Percentiles rank a stretch among this genome's conserved stretches.
phyloP scores from a whole-genome alignment of 2,797 vertebrate genomes.

The Diplodus sargus region DNA sequence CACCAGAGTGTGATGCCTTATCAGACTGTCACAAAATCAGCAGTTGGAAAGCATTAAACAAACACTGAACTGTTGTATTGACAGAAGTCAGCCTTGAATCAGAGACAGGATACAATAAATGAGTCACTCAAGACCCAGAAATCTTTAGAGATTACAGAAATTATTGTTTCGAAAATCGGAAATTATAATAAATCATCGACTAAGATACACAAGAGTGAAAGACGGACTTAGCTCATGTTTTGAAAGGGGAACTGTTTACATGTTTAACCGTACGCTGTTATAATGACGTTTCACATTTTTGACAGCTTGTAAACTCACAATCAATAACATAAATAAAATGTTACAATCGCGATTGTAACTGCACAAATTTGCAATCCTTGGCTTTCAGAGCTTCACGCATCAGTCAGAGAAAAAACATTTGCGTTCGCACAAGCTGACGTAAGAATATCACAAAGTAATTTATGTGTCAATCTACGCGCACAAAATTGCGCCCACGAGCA shows the following conservation, averaged over 20 bases:
- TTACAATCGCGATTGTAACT: slow-evolving; percentile 5
- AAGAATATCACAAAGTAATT: slow-evolving; percentile 70
- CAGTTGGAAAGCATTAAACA: slow-evolving; percentile 48
- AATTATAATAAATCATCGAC: slow-evolving; percentile 25
- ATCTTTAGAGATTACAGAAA: slow-evolving; percentile 1
- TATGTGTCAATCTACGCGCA: slow-evolving; percentile 66
- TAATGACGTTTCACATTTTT: slow-evolving; percentile 25
- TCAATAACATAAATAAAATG: slow-evolving; percentile 47
- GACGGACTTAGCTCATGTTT: background rate
- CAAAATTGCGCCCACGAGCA: slow-evolving; percentile 62
- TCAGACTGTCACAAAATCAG: slow-evolving; percentile 37
- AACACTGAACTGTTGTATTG: slow-evolving; percentile 27
- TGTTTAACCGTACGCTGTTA: slow-evolving; percentile 9
- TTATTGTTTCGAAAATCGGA: slow-evolving; percentile 13
- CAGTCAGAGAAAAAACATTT: slow-evolving; percentile 63
- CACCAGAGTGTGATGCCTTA: slow-evolving; percentile 27
- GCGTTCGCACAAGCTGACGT: slow-evolving; percentile 50
- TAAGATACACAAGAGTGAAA: slow-evolving; percentile 25
- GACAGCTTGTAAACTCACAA: slow-evolving; percentile 44
- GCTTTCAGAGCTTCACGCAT: slow-evolving; percentile 40
- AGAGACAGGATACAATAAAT: slow-evolving; percentile 39
- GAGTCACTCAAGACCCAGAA: slow-evolving; percentile 25
- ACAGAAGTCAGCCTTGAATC: slow-evolving; percentile 20
- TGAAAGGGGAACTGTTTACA: slow-evolving; percentile 22
- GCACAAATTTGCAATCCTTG: slow-evolving; percentile 16